Evolutionary conservation across 64 coral and sea anemone genomes (phyloP).

Genomic region (Pachyseris speciosa): DNA sequence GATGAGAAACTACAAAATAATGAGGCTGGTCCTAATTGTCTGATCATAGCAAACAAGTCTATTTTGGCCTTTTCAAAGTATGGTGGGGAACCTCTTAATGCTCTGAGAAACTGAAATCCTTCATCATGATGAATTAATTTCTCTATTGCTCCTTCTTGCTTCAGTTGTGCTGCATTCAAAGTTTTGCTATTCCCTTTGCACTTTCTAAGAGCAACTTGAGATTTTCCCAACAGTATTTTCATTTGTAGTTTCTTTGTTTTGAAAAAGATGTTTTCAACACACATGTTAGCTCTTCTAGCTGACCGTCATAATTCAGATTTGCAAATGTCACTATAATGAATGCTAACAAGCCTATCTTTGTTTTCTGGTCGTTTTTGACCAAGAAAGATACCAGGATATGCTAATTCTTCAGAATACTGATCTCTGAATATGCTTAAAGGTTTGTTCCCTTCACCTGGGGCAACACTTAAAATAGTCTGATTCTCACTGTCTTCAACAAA

Average conservation of each 20-base stretch:
- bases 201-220: too few relatives aligned
- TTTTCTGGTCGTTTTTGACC: too few relatives aligned
- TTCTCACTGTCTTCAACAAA: too few relatives aligned
- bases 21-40: constrained; percentile 49
- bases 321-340: too few relatives aligned
- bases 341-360: too few relatives aligned
- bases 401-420: too few relatives aligned
- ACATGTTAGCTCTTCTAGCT: constrained; percentile 16
- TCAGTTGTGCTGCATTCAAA: constrained; percentile 26
- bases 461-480: too few relatives aligned
- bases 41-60: constrained; percentile 92
- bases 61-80: constrained; percentile 26
- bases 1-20: constrained; percentile 68
- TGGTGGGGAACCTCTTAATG: background rate
- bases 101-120: constrained; percentile 4
- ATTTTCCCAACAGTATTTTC: too few relatives aligned
- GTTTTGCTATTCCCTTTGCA: constrained; percentile 12
- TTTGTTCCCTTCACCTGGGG: too few relatives aligned
- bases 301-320: constrained; percentile 8
- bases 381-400: too few relatives aligned
- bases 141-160: constrained; percentile 28
- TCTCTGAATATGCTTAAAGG: too few relatives aligned
- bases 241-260: too few relatives aligned
- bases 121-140: constrained; percentile 17
- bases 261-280: constrained; percentile 21